These are phyloP conservation scores for Aegithalos caudatus DNA, from an alignment of 2,113 vertebrate species.

Conservation along the genomic window DNA sequence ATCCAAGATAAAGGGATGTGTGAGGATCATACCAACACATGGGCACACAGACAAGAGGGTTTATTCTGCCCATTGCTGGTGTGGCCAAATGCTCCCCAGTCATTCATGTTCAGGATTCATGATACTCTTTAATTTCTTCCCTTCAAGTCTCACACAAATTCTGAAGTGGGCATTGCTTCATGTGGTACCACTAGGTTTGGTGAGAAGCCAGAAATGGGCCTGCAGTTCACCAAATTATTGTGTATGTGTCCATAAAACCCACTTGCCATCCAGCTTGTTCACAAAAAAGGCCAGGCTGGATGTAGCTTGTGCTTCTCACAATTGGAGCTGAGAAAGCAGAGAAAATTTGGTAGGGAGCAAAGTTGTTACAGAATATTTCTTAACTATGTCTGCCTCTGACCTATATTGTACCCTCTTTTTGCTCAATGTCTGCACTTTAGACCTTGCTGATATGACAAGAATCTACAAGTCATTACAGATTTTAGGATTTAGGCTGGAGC, in stretches of 20 bases:
- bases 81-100: background rate
- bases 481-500: background rate
- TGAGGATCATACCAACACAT: background rate
- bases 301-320: background rate
- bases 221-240: background rate
- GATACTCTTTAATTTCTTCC: background rate
- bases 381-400: background rate
- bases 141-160: background rate
- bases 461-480: background rate
- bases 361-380: background rate
- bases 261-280: background rate
- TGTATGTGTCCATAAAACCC: accelerated
- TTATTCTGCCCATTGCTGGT: background rate
- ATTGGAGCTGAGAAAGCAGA: background rate
- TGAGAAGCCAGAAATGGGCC: background rate
- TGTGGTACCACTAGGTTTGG: background rate
- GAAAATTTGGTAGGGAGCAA: background rate
- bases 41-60: background rate
- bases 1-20: background rate
- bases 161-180: background rate
- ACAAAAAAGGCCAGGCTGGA: background rate
- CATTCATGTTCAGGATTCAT: background rate
- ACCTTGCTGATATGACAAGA: background rate
- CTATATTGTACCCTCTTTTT: background rate
- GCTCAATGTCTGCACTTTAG: background rate